Evolutionary conservation across 30 jellyfish, hydroid and myxozoan genomes (phyloP).

Genomic region (Sanderia malayensis): DNA sequence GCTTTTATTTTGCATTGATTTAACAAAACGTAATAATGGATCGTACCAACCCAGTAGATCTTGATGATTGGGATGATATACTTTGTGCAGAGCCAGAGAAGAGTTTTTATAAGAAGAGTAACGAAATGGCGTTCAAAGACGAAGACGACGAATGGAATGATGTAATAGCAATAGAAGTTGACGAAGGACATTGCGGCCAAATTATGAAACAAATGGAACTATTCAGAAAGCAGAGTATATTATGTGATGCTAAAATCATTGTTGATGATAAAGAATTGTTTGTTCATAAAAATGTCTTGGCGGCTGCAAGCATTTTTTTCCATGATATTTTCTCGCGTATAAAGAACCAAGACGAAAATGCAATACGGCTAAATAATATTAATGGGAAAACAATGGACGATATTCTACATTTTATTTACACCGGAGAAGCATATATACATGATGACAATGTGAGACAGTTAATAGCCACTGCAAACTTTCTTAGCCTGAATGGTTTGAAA

Average conservation of each 20-base stretch:
- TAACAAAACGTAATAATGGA: too few relatives aligned
- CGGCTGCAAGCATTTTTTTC: slow-evolving; percentile 88
- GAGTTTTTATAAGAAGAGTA: slow-evolving; percentile 28
- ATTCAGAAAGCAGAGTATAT: slow-evolving; percentile 71
- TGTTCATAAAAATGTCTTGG: slow-evolving; percentile 66
- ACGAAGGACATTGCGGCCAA: slow-evolving; percentile 83
- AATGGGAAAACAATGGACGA: slow-evolving; percentile 87
- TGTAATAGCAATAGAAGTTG: slow-evolving; percentile 93
- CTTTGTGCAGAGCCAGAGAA: slow-evolving; percentile 86
- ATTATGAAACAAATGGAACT: slow-evolving; percentile 90
- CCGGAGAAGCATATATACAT: slow-evolving; percentile 94
- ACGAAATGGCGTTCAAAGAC: slow-evolving; percentile 34
- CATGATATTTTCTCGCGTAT: slow-evolving; percentile 76
- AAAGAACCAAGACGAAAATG: slow-evolving; percentile 68
- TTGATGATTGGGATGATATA: slow-evolving; percentile 95
- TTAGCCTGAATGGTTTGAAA: slow-evolving; percentile 69
- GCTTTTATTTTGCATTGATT: too few relatives aligned
- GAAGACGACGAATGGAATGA: slow-evolving; percentile 97
- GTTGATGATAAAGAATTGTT: slow-evolving; percentile 91
- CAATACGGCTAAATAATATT: slow-evolving; percentile 72
- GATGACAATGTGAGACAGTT: slow-evolving; percentile 97
- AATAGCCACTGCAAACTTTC: slow-evolving; percentile 92
- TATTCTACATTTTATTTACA: slow-evolving; percentile 85
- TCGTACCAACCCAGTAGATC: too few relatives aligned
- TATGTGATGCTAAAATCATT: slow-evolving; percentile 91